Evolutionary conservation across 2,888 invertebrate species (phyloP).

Genomic region (Tenthredo livida): DNA sequence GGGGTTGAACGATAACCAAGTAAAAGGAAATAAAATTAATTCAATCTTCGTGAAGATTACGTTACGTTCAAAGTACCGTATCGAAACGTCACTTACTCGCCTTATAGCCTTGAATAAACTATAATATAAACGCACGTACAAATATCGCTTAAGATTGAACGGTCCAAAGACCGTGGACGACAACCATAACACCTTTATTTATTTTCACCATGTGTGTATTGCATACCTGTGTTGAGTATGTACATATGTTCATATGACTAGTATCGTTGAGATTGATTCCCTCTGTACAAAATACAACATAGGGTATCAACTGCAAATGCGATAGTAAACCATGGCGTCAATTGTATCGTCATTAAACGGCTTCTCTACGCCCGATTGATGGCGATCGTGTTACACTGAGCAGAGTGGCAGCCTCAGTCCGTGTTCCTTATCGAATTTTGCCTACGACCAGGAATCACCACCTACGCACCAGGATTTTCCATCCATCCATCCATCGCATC

Average conservation of each 20-base stretch:
- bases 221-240: neutral
- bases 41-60: slow-evolving; percentile 15
- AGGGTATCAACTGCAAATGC: neutral
- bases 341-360: slow-evolving; percentile 31
- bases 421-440: slow-evolving; percentile 1
- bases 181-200: neutral
- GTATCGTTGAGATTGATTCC: neutral
- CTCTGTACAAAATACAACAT: neutral
- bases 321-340: neutral
- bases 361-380: neutral
- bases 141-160: neutral
- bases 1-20: neutral
- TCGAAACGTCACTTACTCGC: slow-evolving; percentile 33
- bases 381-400: neutral
- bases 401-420: neutral
- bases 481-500: neutral
- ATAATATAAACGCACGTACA: neutral
- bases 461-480: slow-evolving; percentile 23
- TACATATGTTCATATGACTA: neutral
- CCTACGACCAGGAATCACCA: slow-evolving; percentile 1
- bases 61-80: slow-evolving; percentile 30
- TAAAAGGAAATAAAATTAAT: slow-evolving; percentile 33
- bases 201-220: neutral
- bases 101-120: neutral
- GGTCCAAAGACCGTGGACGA: neutral